Base-by-base conservation (phyloP, 2,888 invertebrate species). In the Chloroclysta siterata region DNA sequence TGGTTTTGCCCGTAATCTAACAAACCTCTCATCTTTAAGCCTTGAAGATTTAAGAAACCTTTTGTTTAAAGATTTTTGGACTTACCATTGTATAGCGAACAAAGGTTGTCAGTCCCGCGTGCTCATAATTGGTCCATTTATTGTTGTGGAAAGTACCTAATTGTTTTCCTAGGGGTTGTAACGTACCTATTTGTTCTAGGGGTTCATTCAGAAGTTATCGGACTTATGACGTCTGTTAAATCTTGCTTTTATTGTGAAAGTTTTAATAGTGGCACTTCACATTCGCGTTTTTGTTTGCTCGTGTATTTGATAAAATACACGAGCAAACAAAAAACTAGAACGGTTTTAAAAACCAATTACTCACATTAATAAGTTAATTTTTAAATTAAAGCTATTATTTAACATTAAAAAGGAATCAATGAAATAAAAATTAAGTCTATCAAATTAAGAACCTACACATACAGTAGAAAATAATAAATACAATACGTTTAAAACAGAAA, bases 61-160 rank as follows among this genome's bases (percentile, higher is more conserved):
- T 42, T 60, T 60, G 53, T 60, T 53, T 47, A 2, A 22, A 39
- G 39, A 53, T 48, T 57, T 48, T 63, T 59, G 36, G 22, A 39
- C 39, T 42, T 8, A 28, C 10, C 44, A 41, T 58, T 63, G 63
- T 53, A 28, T 14, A 14, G 46, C 28, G 11, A 63, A 59, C 59
- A 63, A 63, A 51, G 39, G 63, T 46, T 59, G 55, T 52, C 54
- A 51, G 42, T 8, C 14, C 28, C 54, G 54, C 47, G 51, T 55
- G 59, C 17, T 59, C 55, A 17, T 59, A 63, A 59, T 59, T 54
- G 54, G 59, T 59, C 41, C 10, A 36, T 51, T 51, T 33, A 36
- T 33, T 51, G 48, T 56, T 47, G 41, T 63, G 36, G 33, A 53
- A 63, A 41, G 29, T 41, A 29, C 10, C 42, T 8, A 50, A 28